Percentiles rank a stretch among this genome's conserved stretches.
These are phyloP conservation scores for Hozukius guyotensis DNA, from an alignment of 2,797 vertebrate genomes.

Conservation along the genomic window DNA sequence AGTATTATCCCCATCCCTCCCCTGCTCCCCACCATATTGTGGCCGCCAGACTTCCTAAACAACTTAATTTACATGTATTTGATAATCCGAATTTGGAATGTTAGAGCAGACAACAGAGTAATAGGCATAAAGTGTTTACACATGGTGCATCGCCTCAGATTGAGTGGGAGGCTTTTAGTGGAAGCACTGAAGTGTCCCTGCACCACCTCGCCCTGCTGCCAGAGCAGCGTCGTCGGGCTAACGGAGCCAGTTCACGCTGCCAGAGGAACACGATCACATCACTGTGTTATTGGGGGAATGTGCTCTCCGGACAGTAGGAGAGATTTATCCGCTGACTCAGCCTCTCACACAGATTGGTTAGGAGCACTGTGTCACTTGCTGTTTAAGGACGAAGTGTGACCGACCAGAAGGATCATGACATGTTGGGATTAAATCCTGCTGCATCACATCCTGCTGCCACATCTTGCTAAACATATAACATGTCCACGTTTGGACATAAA, in stretches of 20 bases:
- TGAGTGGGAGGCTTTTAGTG: conserved; percentile 34
- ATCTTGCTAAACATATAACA: background rate
- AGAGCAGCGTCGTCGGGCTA: conserved; percentile 9
- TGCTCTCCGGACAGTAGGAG: conserved; percentile 29
- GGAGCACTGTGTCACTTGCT: conserved; percentile 45
- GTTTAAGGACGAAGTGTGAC: conserved; percentile 55
- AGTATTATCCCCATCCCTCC: background rate
- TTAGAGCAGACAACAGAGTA: background rate
- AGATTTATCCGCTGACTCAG: conserved; percentile 65
- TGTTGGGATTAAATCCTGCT: conserved; percentile 24
- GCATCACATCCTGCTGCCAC: background rate
- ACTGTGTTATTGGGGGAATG: conserved; percentile 43
- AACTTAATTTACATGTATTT: background rate
- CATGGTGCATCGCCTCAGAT: background rate
- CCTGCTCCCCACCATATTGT: background rate
- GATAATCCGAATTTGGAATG: background rate
- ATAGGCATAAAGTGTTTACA: background rate
- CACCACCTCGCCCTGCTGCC: conserved; percentile 14
- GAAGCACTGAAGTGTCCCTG: conserved; percentile 23
- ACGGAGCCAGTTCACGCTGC: conserved; percentile 7
- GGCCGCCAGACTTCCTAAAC: no score
- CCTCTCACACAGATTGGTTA: conserved; percentile 58
- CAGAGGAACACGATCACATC: conserved; percentile 40
- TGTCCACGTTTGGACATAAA: background rate
- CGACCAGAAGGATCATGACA: conserved; percentile 9